A percentile compares a stretch with the other conserved stretches of the same genome.
phyloP scores from a whole-genome alignment of 2,888 invertebrate species.

The Aphrophora alni region DNA sequence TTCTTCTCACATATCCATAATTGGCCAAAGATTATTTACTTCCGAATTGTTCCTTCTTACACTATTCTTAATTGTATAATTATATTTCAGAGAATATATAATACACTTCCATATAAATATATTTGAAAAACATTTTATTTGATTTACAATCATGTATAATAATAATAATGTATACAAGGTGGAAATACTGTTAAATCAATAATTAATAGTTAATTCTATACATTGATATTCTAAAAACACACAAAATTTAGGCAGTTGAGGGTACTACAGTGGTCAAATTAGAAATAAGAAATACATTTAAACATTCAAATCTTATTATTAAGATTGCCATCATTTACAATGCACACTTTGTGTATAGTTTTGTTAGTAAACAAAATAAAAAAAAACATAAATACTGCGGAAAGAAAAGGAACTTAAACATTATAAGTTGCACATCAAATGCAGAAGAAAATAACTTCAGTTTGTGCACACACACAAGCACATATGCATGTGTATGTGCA shows the following conservation, averaged over 20 bases:
- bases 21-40: too few relatives aligned
- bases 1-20: too few relatives aligned
- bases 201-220: neutral
- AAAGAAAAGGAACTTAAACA: conserved; percentile 25
- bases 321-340: conserved; percentile 47
- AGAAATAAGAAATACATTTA: conserved; percentile 36
- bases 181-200: neutral
- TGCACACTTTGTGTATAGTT: conserved; percentile 28
- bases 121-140: conserved; percentile 3
- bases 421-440: neutral
- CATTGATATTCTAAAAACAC: neutral
- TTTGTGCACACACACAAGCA: conserved; percentile 1
- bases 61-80: too few relatives aligned
- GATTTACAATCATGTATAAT: conserved; percentile 2
- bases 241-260: neutral
- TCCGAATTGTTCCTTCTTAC: too few relatives aligned
- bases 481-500: conserved; percentile 17
- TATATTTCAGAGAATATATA: neutral
- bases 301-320: conserved; percentile 49
- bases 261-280: conserved; percentile 6
- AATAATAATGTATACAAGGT: conserved; percentile 2
- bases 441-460: conserved; percentile 14
- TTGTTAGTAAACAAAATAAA: conserved; percentile 24
- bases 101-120: neutral
- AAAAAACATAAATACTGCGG: conserved; percentile 21